These are phyloP conservation scores for Austrolebias charrua DNA, from an alignment of 2,797 vertebrate species.

Conservation along the genomic window DNA sequence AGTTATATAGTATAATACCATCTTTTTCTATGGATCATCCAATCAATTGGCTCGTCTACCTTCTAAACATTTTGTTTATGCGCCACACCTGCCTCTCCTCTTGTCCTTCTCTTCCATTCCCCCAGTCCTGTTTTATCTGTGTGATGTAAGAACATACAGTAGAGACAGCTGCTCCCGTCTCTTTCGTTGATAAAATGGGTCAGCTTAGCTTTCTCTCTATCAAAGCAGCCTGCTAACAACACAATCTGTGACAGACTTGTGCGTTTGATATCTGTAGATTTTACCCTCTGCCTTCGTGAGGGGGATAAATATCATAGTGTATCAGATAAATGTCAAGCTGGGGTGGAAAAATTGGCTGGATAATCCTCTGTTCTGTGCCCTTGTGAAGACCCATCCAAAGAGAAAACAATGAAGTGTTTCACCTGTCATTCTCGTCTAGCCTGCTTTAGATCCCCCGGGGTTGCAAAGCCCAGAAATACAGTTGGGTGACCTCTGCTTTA, in stretches of 20 bases:
- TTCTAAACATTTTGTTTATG: slow-evolving; percentile 21
- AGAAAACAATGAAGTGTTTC: slow-evolving; percentile 42
- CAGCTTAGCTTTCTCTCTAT: slow-evolving; percentile 48
- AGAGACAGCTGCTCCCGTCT: slow-evolving; percentile 49
- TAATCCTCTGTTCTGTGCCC: slow-evolving; percentile 61
- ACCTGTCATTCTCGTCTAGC: slow-evolving; percentile 48
- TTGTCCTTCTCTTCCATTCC: slow-evolving; percentile 13
- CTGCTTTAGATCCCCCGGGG: slow-evolving; percentile 37
- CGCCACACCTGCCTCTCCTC: slow-evolving; percentile 18
- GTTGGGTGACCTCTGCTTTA: slow-evolving; percentile 27
- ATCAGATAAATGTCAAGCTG: slow-evolving; percentile 62
- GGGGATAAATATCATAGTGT: slow-evolving; percentile 56
- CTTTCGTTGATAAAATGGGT: slow-evolving; percentile 70
- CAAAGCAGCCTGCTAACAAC: slow-evolving; percentile 58
- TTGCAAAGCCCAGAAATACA: slow-evolving; percentile 38
- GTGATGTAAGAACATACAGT: slow-evolving; percentile 54
- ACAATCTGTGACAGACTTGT: slow-evolving; percentile 54
- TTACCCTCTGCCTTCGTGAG: slow-evolving; percentile 48
- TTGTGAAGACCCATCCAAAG: slow-evolving; percentile 43
- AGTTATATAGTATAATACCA: slow-evolving; percentile 6
- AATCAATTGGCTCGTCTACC: slow-evolving; percentile 21
- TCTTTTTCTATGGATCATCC: slow-evolving; percentile 14
- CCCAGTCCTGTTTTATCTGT: slow-evolving; percentile 29
- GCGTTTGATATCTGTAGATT: slow-evolving; percentile 62
- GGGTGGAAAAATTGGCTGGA: slow-evolving; percentile 34